phyloP scores from a whole-genome alignment of 2,113 vertebrate species.

The Ammodytes marinus region DNA sequence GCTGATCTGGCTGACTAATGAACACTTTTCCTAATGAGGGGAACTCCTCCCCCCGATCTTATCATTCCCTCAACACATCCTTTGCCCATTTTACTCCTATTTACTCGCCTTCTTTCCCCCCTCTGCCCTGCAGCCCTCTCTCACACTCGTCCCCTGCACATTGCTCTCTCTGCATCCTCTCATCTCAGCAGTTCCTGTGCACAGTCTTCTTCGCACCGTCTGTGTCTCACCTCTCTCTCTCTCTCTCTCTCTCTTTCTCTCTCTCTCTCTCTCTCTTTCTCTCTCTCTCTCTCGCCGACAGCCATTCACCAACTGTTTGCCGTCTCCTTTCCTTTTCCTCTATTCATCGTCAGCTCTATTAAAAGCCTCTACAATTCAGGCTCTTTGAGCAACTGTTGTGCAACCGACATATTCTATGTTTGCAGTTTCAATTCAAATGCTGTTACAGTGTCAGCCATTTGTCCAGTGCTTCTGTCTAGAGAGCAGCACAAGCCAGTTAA shows the following conservation, averaged over 20 bases:
- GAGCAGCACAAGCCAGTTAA: background rate
- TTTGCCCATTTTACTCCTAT: constrained; percentile 37
- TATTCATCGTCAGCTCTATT: constrained; percentile 65
- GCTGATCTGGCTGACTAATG: constrained; percentile 74
- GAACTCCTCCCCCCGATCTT: constrained; percentile 46
- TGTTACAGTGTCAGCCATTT: constrained; percentile 18
- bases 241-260: too few species aligned
- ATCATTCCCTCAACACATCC: constrained; percentile 22
- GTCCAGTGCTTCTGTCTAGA: constrained; percentile 5
- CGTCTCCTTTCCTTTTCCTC: constrained; percentile 55
- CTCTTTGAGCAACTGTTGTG: constrained; percentile 64
- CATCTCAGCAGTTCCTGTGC: constrained; percentile 53
- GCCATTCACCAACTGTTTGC: constrained; percentile 68
- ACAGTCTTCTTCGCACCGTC: constrained; percentile 62
- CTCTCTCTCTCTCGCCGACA: constrained; percentile 53
- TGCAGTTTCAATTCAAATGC: constrained; percentile 39
- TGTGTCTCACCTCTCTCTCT: constrained; percentile 50
- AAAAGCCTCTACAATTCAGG: constrained; percentile 67
- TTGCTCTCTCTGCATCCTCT: constrained; percentile 57
- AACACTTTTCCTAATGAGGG: constrained; percentile 71
- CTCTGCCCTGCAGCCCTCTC: constrained; percentile 11
- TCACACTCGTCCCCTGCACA: constrained; percentile 34
- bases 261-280: too few species aligned
- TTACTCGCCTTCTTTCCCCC: constrained; percentile 14
- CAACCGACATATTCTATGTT: constrained; percentile 63